Evolutionary conservation across 2,888 invertebrate genomes (phyloP), one percentile per base, ranked within the genome.

Genomic region (Leucania comma): DNA sequence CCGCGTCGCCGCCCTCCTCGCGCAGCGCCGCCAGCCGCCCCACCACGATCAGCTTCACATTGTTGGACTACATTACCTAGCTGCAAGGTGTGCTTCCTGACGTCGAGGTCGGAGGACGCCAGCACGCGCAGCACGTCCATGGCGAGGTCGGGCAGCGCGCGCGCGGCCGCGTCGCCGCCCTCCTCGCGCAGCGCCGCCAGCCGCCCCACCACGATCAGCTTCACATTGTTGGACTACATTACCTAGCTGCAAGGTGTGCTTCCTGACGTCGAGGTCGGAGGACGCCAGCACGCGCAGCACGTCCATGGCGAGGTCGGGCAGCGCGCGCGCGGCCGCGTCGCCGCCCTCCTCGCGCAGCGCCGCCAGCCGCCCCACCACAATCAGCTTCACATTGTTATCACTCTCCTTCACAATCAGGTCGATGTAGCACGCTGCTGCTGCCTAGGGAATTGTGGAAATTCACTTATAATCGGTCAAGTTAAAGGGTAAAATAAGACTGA

Each of bases 341-440:
- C 98, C 97, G 88, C 99, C 99, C 92, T 98, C 98, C 63, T 97
- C 97, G 80, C 98, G 98, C 91, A 99, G 97, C 2, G 98, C 98
- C 82, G 98, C 98, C 78, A 99, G 96, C 26, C 99, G 97, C 88
- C 99, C 99, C 87, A 99, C 96, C 12, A 99, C 99, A 86, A 99
- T 99, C 71, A 99, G 96, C 96, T 99, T 99, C 22, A 99, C 99
- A 96, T 99, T 99, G 96, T 99, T 99, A 94, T 99, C 99, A 93
- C 99, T 99, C 93, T 99, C 99, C 93, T 99, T 99, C n/a, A 99
- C 98, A 76, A 99, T 99, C 84, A 99, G 96, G 90, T 99, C 99
- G 89, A 99, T 99, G 95, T 99, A 99, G 93, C 99, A 99, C 51
- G 98, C 98, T 3, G 99, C 99, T 0, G 99, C 99, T 42, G 99